Percentiles rank a stretch among this genome's conserved stretches.
Conservation (phyloP, 1,140 invertebrate genomes). For the Grapholita molesta region DNA sequence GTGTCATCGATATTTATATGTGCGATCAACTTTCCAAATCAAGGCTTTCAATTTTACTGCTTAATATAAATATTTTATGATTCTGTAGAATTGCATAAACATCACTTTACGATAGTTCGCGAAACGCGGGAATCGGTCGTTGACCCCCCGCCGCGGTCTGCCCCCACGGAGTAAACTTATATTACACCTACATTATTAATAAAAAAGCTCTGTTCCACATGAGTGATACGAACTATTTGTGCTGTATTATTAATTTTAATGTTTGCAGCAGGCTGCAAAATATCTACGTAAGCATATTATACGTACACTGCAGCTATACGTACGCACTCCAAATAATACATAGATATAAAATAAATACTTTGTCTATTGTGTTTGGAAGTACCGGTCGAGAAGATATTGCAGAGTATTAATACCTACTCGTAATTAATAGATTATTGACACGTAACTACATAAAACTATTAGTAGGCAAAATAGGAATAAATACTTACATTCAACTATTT, state of each 20-base stretch:
- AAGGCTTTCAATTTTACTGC: background rate
- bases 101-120: background rate
- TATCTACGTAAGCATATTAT: background rate
- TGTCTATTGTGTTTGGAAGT: too few species aligned
- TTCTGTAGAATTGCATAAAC: background rate
- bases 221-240: background rate
- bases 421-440: too few species aligned
- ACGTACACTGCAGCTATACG: too few species aligned
- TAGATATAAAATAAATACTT: too few species aligned
- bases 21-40: background rate
- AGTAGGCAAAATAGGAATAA: too few species aligned
- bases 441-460: too few species aligned
- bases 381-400: too few species aligned
- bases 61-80: background rate
- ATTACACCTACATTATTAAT: background rate
- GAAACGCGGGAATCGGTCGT: background rate
- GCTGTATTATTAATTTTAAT: background rate
- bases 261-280: background rate
- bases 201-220: background rate
- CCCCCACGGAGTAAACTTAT: conserved; percentile 1
- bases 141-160: background rate
- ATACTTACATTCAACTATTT: too few species aligned
- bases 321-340: background rate
- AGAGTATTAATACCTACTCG: too few species aligned
- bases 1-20: background rate